A percentile compares a stretch with the other conserved stretches of the same genome.
phyloP scores from a whole-genome alignment of 2,113 vertebrate genomes.

The Atrichornis clamosus region DNA sequence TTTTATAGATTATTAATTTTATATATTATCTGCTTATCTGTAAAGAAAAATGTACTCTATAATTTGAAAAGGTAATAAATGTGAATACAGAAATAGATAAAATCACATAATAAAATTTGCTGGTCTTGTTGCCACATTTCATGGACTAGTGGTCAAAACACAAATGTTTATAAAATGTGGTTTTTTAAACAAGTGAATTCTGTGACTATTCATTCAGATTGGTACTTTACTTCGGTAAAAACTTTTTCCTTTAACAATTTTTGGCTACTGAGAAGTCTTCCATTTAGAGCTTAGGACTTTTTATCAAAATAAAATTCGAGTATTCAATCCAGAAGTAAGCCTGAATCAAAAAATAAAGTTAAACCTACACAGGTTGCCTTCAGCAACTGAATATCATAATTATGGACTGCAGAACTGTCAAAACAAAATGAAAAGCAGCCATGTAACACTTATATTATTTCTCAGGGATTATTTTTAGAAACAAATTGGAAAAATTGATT shows the following conservation, averaged over 20 bases:
- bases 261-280: not conserved
- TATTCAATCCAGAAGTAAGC: not conserved
- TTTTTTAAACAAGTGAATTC: not conserved
- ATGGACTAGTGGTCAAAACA: not conserved
- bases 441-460: not conserved
- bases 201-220: not conserved
- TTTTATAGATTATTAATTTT: constrained; percentile 60
- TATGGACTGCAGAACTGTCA: not conserved
- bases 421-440: not conserved
- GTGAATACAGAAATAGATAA: constrained; percentile 1
- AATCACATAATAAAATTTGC: not conserved
- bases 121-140: not conserved
- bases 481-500: not conserved
- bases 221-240: not conserved
- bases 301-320: not conserved
- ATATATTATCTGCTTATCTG: constrained; percentile 49
- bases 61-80: constrained; percentile 54
- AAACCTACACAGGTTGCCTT: not conserved
- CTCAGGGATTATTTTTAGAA: not conserved
- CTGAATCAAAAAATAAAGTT: not conserved
- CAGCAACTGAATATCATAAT: not conserved
- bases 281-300: not conserved
- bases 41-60: constrained; percentile 34
- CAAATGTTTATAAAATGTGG: not conserved
- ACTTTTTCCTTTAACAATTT: not conserved